Evolutionary conservation across 2,113 vertebrate genomes (phyloP).

Genomic region (Tapirus terrestris): DNA sequence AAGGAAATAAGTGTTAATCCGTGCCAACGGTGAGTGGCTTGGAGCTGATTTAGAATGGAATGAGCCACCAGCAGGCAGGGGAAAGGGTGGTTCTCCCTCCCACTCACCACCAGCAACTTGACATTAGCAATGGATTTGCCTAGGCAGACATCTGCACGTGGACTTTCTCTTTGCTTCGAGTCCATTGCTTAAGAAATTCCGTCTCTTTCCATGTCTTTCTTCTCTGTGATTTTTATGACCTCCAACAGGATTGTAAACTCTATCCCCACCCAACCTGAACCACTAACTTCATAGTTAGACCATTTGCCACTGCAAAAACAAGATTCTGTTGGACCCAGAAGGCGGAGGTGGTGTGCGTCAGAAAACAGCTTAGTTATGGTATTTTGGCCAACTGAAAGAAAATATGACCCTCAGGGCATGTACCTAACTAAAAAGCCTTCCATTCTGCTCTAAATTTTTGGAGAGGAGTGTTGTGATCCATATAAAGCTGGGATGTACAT

Average conservation of each 20-base stretch:
- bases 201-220: not conserved
- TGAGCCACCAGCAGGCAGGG: not conserved
- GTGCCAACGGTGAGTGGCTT: fast-evolving
- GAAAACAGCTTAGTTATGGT: not conserved
- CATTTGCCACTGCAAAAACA: not conserved
- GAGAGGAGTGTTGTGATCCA: not conserved
- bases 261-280: not conserved
- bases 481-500: not conserved
- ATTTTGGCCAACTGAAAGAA: not conserved
- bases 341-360: too few species aligned
- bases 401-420: not conserved
- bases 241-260: not conserved
- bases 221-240: not conserved
- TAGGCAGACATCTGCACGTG: fast-evolving
- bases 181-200: not conserved
- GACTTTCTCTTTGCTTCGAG: not conserved
- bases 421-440: not conserved
- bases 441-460: not conserved
- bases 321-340: not conserved
- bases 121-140: not conserved
- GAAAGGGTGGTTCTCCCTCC: not conserved
- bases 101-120: not conserved
- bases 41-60: not conserved
- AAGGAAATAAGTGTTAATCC: not conserved
- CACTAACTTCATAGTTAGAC: not conserved